These are phyloP conservation scores for Pachycephus smyrnensis DNA, from an alignment of 2,888 invertebrate genomes.

Conservation along the genomic window DNA sequence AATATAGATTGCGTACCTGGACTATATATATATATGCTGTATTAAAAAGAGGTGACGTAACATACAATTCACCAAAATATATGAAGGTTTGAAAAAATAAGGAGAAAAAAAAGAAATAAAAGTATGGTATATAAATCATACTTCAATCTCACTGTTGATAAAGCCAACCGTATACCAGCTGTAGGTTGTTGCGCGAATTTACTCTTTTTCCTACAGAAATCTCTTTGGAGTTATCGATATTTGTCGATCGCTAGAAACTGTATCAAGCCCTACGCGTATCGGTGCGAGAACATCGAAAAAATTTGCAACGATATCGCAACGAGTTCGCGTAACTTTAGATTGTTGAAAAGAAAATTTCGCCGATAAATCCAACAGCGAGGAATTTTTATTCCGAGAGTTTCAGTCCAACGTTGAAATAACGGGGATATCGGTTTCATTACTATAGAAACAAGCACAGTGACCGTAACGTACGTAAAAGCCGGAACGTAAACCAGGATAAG, in stretches of 20 bases:
- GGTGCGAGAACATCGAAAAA: not conserved
- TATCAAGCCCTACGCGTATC: not conserved
- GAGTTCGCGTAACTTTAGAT: not conserved
- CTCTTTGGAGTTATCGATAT: not conserved
- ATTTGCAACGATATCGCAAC: not conserved
- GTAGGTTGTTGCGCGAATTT: not conserved
- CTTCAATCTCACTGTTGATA: not conserved
- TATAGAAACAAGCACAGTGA: not conserved
- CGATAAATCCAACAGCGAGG: not conserved
- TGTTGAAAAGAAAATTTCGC: not conserved
- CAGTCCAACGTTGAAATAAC: not conserved
- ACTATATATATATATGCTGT: not conserved
- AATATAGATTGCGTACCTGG: not conserved
- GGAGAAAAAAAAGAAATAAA: not conserved
- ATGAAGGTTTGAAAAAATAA: not conserved
- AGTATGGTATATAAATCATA: not conserved
- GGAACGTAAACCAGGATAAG: not conserved
- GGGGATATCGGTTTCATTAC: not conserved
- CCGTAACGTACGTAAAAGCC: not conserved
- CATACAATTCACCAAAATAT: not conserved
- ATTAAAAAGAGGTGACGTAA: too few relatives aligned
- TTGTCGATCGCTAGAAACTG: not conserved
- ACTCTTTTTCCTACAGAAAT: not conserved
- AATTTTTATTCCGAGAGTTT: not conserved
- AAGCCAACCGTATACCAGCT: not conserved